Percentiles rank a stretch among this genome's conserved stretches.
phyloP scores from a whole-genome alignment of 2,113 vertebrate genomes.

The Geothlypis trichas region DNA sequence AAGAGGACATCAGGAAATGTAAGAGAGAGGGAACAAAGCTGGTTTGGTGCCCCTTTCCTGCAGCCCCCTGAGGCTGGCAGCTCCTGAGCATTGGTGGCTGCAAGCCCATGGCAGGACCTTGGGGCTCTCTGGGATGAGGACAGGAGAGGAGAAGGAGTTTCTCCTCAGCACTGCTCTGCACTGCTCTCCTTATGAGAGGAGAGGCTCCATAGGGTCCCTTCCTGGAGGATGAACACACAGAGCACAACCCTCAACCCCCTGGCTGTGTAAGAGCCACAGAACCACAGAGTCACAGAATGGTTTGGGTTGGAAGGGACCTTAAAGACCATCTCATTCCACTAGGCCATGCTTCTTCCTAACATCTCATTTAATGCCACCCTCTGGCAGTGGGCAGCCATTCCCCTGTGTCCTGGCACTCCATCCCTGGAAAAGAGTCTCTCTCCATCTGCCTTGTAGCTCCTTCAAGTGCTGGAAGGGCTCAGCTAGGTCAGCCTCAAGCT shows the following conservation, averaged over 20 bases:
- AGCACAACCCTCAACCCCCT: neutral
- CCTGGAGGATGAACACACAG: neutral
- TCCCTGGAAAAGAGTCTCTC: too few species aligned
- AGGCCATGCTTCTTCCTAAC: too few species aligned
- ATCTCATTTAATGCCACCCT: too few species aligned
- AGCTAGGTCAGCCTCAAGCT: neutral
- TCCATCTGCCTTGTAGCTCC: neutral
- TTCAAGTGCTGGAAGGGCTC: neutral
- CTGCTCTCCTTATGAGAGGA: accelerated
- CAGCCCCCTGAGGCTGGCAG: neutral
- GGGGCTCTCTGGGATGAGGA: neutral
- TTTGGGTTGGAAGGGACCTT: neutral
- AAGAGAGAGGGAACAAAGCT: neutral
- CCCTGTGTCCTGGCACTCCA: neutral
- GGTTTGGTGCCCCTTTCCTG: neutral
- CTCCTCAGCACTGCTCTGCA: neutral
- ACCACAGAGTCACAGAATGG: neutral
- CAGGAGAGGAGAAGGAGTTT: neutral
- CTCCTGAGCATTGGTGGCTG: neutral
- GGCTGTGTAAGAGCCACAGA: neutral
- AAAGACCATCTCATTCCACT: neutral
- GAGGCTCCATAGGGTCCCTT: accelerated
- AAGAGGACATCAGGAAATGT: neutral
- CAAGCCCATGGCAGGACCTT: neutral
- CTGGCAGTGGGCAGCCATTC: neutral